Evolutionary conservation across 2,888 invertebrate genomes (phyloP).

Genomic region (Lumbricus terrestris): DNA sequence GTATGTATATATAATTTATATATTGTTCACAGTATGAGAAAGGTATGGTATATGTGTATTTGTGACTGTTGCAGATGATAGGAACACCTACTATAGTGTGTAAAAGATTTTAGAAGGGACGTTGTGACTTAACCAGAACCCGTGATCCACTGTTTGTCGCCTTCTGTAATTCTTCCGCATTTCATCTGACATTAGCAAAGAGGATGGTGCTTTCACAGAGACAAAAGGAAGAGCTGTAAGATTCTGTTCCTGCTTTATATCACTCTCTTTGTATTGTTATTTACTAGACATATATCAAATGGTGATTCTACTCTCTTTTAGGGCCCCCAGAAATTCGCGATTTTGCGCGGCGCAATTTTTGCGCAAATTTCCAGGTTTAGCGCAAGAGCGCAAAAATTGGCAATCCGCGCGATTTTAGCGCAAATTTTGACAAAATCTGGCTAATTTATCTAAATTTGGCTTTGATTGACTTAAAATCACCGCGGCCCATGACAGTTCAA

Average conservation of each 20-base stretch:
- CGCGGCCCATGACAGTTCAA: too few species aligned
- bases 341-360: too few species aligned
- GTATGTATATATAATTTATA: too few species aligned
- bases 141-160: not conserved
- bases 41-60: not conserved
- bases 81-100: not conserved
- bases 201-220: constrained; percentile 12
- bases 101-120: not conserved
- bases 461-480: too few species aligned
- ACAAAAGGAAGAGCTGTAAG: constrained; percentile 11
- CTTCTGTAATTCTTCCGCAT: not conserved
- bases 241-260: not conserved
- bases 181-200: not conserved
- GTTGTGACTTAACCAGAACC: not conserved
- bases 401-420: too few species aligned
- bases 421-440: too few species aligned
- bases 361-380: too few species aligned
- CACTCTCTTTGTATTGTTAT: not conserved
- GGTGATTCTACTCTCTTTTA: too few species aligned
- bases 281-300: not conserved
- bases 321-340: too few species aligned
- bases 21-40: not conserved
- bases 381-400: too few species aligned
- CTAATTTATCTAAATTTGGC: too few species aligned
- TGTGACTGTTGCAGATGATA: not conserved